Conservation (phyloP, 2,888 invertebrate genomes). For the Tenthredo notha region DNA sequence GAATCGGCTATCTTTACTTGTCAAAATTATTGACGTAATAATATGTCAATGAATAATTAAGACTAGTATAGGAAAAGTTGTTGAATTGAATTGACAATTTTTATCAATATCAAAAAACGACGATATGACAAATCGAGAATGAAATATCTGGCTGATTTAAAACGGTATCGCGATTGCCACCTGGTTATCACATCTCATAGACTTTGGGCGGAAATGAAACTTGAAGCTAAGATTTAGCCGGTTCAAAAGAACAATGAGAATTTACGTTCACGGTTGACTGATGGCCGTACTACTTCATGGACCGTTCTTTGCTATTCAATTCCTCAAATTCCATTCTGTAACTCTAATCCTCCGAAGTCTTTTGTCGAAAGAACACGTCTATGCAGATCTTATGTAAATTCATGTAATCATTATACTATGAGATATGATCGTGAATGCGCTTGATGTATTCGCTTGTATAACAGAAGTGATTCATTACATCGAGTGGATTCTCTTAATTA, state of each 20-base stretch:
- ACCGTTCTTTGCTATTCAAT: conserved; percentile 9
- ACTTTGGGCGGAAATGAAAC: conserved; percentile 1
- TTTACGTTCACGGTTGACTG: conserved; percentile 16
- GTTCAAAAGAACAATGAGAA: neutral
- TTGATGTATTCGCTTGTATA: neutral
- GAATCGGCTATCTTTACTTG: neutral
- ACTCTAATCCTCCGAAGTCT: neutral
- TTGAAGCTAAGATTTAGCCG: neutral
- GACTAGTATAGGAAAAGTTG: neutral
- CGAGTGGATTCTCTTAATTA: neutral
- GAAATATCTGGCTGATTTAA: neutral
- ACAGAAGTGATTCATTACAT: neutral
- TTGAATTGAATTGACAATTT: neutral
- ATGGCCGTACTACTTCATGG: conserved; percentile 14
- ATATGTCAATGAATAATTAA: conserved; percentile 3
- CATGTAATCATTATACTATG: neutral
- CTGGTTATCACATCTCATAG: neutral
- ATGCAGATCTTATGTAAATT: neutral
- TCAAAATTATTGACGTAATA: neutral
- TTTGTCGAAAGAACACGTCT: neutral
- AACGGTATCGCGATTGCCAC: neutral
- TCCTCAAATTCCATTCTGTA: neutral
- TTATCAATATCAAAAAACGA: neutral
- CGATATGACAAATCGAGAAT: neutral
- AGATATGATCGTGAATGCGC: neutral